Base-by-base conservation (phyloP, 2,797 vertebrate genomes). In the Cyprinodon diabolis region DNA sequence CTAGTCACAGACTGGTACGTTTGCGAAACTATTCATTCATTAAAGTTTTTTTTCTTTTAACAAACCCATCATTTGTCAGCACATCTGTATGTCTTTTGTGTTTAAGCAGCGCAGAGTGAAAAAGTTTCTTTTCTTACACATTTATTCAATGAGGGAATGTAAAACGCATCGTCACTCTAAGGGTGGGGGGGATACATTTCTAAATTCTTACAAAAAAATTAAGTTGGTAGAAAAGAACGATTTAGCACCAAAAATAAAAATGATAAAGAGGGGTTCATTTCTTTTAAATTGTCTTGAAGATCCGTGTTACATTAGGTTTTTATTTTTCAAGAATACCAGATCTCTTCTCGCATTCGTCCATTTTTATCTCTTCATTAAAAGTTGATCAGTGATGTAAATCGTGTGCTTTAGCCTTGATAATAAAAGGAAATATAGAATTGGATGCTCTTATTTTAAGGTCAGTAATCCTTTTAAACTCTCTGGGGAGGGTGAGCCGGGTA, bases 21-120 rank as follows among this genome's bases (percentile, higher is more conserved):
- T 88, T 87, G 81, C 77, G 80, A 88, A 87, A 81, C 52, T 78
- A 69, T 73, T 85, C 81, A 80, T 87, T 68, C 66, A 89, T 92
- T 91, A 89, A 92, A 91, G 89, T 77, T 91, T 85, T 89, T 81
- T 74, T 85, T 78, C 81, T 91, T 93, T 92, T 89, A 90, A 87
- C 89, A 87, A 88, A 68, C 81, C 76, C 82, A 81, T 87, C 69
- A 77, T 83, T 90, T 89, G 89, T 92, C 79, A 55, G 70, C 77
- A 82, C 87, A 80, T 87, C 75, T 85, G 78, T 85, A 75, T 76
- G 75, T 84, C 68, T 85, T 76, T 76, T 71, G 60, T 45, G 40
- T 45, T 45, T 21, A n/a, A 65, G 40, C 40, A 45, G 17, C 62
- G 23, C 17, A 21, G 12, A 5, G 49, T 19, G 10, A 43, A 63